A percentile compares a stretch with the other conserved stretches of the same genome.
These are phyloP conservation scores for Climacteris rufus DNA, from an alignment of 2,113 vertebrate genomes.

Conservation along the genomic window DNA sequence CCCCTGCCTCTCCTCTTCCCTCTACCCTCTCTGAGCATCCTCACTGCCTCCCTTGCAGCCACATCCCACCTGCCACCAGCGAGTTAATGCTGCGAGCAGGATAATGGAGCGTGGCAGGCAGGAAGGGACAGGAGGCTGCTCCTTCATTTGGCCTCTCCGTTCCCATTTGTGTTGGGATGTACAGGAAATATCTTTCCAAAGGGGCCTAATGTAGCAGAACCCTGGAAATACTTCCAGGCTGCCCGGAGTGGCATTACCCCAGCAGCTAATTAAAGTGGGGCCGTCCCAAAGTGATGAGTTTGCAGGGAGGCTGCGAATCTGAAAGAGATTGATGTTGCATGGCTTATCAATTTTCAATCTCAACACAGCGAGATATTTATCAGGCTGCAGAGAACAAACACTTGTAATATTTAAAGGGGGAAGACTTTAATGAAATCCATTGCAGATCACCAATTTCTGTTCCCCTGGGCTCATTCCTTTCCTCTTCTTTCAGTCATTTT, in stretches of 20 bases:
- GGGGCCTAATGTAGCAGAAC: constrained; percentile 48
- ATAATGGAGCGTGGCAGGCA: not conserved
- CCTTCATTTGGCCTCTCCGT: not conserved
- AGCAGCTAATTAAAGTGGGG: not conserved
- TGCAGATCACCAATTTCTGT: constrained; percentile 41
- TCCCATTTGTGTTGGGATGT: not conserved
- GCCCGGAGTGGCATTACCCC: not conserved
- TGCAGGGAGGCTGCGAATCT: not conserved
- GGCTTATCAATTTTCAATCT: constrained; percentile 47
- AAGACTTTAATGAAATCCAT: constrained; percentile 45
- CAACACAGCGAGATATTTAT: constrained; percentile 4
- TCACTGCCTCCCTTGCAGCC: not conserved
- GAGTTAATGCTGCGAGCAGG: not conserved
- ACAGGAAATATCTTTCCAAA: not conserved
- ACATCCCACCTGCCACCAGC: fast-evolving
- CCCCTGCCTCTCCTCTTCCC: not conserved
- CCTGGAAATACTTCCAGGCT: not conserved
- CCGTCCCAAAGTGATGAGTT: not conserved
- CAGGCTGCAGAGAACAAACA: constrained; percentile 38
- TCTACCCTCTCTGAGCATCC: not conserved
- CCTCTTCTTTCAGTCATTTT: not conserved
- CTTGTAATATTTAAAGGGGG: constrained; percentile 33
- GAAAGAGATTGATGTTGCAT: not conserved
- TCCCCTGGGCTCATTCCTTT: constrained; percentile 17
- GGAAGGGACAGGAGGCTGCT: not conserved